Evolutionary conservation across 2,113 vertebrate species (phyloP).

Genomic region (Myotis lucifugus): DNA sequence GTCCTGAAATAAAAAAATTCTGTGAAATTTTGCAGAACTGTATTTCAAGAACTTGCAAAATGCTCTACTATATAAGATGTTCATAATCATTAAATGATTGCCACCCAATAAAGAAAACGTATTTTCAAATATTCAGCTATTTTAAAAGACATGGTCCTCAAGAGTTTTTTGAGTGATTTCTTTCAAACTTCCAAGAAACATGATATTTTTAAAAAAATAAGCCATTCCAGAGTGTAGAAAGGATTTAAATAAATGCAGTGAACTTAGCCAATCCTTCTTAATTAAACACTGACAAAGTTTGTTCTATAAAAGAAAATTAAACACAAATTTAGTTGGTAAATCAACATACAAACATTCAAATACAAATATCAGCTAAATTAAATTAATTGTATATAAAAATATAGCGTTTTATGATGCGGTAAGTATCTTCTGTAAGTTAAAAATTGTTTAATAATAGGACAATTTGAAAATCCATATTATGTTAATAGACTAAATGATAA

Average conservation of each 20-base stretch:
- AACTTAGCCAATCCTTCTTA: neutral
- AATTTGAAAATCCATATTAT: neutral
- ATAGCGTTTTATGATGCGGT: neutral
- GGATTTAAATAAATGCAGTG: conserved; percentile 14
- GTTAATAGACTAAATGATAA: neutral
- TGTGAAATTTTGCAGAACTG: neutral
- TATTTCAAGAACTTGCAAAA: neutral
- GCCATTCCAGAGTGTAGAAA: neutral
- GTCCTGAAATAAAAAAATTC: neutral
- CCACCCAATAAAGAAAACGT: neutral
- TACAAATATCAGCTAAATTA: neutral
- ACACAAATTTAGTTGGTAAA: neutral
- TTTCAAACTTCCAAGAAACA: neutral
- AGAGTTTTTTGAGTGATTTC: neutral
- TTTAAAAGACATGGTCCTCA: neutral
- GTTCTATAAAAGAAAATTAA: neutral
- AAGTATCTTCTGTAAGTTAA: neutral
- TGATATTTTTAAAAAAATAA: neutral
- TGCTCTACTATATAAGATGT: neutral
- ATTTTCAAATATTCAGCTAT: neutral
- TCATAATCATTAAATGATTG: neutral
- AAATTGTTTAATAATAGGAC: neutral
- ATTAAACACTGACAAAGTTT: neutral
- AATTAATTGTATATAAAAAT: neutral
- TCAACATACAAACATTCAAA: neutral